A percentile compares a stretch with the other conserved stretches of the same genome.
Conservation (phyloP, 1,140 invertebrate species). For the Panulirus ornatus region DNA sequence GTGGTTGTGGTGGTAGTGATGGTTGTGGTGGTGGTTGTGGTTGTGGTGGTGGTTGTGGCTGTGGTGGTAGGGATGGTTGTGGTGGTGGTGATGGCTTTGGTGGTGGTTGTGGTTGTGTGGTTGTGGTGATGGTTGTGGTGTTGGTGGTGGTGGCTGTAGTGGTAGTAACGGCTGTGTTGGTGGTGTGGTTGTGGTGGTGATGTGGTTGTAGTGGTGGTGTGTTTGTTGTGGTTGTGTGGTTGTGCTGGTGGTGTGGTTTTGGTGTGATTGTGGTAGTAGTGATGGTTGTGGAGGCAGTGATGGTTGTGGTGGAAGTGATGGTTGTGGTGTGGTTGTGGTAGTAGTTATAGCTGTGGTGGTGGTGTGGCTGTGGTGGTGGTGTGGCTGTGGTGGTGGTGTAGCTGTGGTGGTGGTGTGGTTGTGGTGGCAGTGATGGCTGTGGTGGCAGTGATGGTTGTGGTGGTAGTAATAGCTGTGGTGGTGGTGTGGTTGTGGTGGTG, state of each 20-base stretch:
- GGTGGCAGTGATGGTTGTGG: background rate
- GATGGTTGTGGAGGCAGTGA: background rate
- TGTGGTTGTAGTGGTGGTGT: background rate
- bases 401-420: conserved; percentile 14
- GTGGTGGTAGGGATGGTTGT: background rate
- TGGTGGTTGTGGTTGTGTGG: background rate
- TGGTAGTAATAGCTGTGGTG: background rate
- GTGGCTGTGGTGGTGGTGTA: conserved; percentile 17
- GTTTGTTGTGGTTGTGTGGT: background rate
- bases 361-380: background rate
- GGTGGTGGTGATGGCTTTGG: background rate
- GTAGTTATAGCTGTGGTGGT: background rate
- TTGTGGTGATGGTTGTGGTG: background rate
- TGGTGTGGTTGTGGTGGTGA: background rate
- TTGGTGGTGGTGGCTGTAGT: background rate
- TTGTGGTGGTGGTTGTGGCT: too few species aligned
- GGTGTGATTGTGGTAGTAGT: background rate
- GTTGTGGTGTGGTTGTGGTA: background rate
- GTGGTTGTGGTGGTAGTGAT: background rate
- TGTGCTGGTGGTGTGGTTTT: background rate
- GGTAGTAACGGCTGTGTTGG: background rate
- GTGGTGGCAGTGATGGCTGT: background rate
- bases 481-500: background rate
- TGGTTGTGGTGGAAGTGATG: background rate
- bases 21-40: too few species aligned